Evolutionary conservation across 2,113 vertebrate genomes (phyloP).

Genomic region (Phocoena sinus): DNA sequence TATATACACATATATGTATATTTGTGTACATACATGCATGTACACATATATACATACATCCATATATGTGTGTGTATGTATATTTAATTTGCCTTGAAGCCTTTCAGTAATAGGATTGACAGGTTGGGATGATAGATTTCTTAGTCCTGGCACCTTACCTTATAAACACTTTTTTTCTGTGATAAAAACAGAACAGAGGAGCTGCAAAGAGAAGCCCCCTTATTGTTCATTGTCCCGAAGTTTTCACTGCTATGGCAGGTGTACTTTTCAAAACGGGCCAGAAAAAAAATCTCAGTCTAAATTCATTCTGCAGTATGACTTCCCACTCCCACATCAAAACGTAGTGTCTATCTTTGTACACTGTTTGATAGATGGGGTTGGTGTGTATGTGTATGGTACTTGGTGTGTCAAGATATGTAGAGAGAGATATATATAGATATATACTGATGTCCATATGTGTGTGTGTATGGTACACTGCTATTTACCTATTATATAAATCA

Average conservation of each 20-base stretch:
- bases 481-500: background rate
- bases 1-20: background rate
- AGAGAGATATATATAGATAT: background rate
- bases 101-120: background rate
- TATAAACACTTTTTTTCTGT: background rate
- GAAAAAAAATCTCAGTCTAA: background rate
- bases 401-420: background rate
- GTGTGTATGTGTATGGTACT: background rate
- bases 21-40: background rate
- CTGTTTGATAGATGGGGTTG: background rate
- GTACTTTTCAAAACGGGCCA: background rate
- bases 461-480: background rate
- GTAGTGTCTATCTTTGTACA: background rate
- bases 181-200: background rate
- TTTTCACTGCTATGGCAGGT: background rate
- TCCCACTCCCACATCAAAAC: background rate
- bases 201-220: background rate
- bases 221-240: background rate
- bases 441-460: background rate
- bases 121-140: background rate
- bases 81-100: background rate
- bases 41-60: background rate
- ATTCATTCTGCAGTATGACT: background rate
- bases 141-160: background rate
- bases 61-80: background rate